Evolutionary conservation across 2,888 invertebrate species (phyloP).

Genomic region (Desoria tigrina): DNA sequence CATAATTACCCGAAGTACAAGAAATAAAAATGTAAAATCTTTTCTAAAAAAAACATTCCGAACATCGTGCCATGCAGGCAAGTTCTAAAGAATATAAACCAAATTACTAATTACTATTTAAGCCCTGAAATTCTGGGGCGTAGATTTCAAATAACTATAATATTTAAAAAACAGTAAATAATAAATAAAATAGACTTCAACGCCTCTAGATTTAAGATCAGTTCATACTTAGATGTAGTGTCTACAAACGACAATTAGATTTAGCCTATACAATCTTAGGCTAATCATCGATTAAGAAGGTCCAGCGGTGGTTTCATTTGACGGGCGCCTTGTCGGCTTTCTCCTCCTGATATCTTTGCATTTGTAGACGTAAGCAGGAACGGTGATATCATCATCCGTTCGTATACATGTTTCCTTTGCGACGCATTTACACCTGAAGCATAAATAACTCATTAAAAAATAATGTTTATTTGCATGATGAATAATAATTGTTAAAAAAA

Average conservation of each 20-base stretch:
- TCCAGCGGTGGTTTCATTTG: slow-evolving; percentile 19
- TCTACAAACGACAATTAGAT: not conserved
- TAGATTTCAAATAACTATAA: too few species aligned
- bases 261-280: slow-evolving; percentile 17
- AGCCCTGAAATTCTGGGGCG: too few species aligned
- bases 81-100: not conserved
- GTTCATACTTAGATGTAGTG: not conserved
- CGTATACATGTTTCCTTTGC: slow-evolving; percentile 59
- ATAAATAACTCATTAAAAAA: slow-evolving; percentile 29
- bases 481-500: not conserved
- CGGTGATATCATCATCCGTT: slow-evolving; percentile 63
- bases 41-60: too few species aligned
- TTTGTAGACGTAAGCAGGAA: slow-evolving; percentile 64
- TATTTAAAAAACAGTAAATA: too few species aligned
- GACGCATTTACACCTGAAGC: slow-evolving; percentile 62
- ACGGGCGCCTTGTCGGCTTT: slow-evolving; percentile 37
- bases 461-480: not conserved
- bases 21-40: too few species aligned
- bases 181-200: too few species aligned
- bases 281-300: slow-evolving; percentile 32
- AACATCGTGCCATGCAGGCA: too few species aligned
- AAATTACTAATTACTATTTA: too few species aligned
- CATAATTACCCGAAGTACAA: too few species aligned
- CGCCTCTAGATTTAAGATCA: not conserved
- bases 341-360: slow-evolving; percentile 56